Evolutionary conservation across 2,888 invertebrate species (phyloP).

Genomic region (Ectemnius continuus): DNA sequence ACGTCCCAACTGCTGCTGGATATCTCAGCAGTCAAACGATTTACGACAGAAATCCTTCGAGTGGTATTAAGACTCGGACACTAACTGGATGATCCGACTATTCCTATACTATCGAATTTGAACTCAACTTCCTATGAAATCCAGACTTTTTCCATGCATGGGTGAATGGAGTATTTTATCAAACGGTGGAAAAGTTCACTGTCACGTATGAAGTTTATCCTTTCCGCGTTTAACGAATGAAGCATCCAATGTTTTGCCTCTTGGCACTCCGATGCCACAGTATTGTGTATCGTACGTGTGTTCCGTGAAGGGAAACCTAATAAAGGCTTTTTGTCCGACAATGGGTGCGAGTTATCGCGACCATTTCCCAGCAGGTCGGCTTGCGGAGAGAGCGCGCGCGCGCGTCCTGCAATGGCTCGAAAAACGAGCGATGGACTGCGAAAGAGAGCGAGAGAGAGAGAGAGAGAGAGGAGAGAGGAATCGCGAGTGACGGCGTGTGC

Average conservation of each 20-base stretch:
- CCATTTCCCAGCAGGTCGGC: constrained; percentile 49
- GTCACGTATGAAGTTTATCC: too few species aligned
- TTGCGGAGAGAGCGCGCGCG: constrained; percentile 1
- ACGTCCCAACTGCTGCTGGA: too few species aligned
- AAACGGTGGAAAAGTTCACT: too few species aligned
- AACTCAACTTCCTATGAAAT: too few species aligned
- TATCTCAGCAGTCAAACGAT: too few species aligned
- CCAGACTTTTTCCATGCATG: too few species aligned
- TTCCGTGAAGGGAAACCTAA: constrained; percentile 41
- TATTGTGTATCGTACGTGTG: not conserved
- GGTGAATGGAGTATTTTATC: too few species aligned
- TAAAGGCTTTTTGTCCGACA: constrained; percentile 47
- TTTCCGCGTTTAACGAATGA: not conserved
- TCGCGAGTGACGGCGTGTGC: too few species aligned
- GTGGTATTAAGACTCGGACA: too few species aligned
- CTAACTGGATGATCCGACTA: too few species aligned
- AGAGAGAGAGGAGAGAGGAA: constrained; percentile 7
- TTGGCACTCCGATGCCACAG: not conserved
- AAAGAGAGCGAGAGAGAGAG: constrained; percentile 1
- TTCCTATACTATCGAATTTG: too few species aligned
- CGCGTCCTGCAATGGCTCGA: constrained; percentile 44
- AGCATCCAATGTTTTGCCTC: constrained; percentile 5
- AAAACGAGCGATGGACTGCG: constrained; percentile 48
- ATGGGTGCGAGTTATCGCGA: constrained; percentile 47
- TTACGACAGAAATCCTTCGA: too few species aligned